These are phyloP conservation scores for Elegia similella DNA, from an alignment of 2,888 invertebrate species.

Conservation along the genomic window DNA sequence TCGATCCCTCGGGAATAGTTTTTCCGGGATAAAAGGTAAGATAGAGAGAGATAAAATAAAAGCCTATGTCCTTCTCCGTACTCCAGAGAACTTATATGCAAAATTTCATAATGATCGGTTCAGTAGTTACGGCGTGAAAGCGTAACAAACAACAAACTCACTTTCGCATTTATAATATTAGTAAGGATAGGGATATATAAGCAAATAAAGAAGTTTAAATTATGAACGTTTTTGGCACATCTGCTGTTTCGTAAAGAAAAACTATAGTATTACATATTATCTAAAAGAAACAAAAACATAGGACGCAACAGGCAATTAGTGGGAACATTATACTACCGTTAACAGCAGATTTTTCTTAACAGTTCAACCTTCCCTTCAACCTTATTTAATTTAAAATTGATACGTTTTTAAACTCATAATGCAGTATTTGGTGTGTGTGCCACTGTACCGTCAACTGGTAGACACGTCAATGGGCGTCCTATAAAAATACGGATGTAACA, in stretches of 20 bases:
- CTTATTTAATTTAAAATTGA: constrained; percentile 16
- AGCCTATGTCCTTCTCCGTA: too few species aligned
- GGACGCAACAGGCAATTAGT: constrained; percentile 35
- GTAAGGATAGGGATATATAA: too few species aligned
- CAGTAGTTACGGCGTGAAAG: too few species aligned
- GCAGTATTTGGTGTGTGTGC: not conserved
- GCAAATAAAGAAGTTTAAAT: too few species aligned
- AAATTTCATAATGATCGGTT: too few species aligned
- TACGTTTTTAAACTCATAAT: too few species aligned
- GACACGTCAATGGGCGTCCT: constrained; percentile 32
- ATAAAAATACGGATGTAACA: constrained; percentile 31
- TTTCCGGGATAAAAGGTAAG: too few species aligned
- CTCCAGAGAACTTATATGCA: too few species aligned
- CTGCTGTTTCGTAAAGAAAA: not conserved
- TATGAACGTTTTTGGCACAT: not conserved
- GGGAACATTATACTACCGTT: constrained; percentile 30
- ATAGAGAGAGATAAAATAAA: too few species aligned
- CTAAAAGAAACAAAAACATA: constrained; percentile 10
- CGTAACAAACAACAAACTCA: too few species aligned
- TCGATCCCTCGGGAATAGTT: too few species aligned
- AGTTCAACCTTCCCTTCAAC: constrained; percentile 24
- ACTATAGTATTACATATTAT: not conserved
- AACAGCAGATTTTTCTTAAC: constrained; percentile 23
- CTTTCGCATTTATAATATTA: too few species aligned
- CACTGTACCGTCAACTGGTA: constrained; percentile 32